Percentiles rank a stretch among this genome's conserved stretches.
These are phyloP conservation scores for Varecia variegata DNA, from an alignment of 2,797 vertebrate genomes.

Conservation along the genomic window DNA sequence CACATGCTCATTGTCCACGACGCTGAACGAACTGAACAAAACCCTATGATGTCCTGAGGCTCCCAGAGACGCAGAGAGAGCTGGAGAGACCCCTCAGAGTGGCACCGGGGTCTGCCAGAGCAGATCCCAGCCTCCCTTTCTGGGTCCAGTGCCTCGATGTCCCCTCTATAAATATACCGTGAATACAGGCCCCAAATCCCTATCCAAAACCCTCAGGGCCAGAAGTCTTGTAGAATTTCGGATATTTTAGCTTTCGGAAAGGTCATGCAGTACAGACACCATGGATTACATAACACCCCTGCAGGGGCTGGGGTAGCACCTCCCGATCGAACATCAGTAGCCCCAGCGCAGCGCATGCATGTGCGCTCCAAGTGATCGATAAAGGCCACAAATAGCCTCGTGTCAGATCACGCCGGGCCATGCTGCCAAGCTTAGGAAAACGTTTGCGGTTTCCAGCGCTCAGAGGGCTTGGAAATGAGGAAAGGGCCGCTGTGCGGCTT, in stretches of 20 bases:
- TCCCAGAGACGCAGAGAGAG: no score
- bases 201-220: background rate
- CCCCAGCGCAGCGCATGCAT: fast-evolving
- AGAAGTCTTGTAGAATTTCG: background rate
- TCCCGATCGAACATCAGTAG: fast-evolving
- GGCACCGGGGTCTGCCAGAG: background rate
- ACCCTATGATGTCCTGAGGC: background rate
- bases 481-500: background rate
- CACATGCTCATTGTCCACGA: background rate
- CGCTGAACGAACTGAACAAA: fast-evolving
- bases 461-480: background rate
- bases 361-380: fast-evolving
- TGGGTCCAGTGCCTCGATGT: fast-evolving
- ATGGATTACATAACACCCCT: fast-evolving
- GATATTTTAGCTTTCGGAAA: background rate
- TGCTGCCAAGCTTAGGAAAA: fast-evolving
- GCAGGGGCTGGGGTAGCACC: fast-evolving
- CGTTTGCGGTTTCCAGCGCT: fast-evolving
- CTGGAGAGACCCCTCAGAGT: background rate
- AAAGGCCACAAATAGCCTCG: background rate
- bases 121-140: background rate
- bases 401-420: fast-evolving
- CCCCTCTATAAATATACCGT: fast-evolving
- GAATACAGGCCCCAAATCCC: background rate
- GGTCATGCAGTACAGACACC: fast-evolving